Evolutionary conservation across 92 coral and sea anemone genomes (phyloP).

Genomic region (Isaurus tuberculatus): DNA sequence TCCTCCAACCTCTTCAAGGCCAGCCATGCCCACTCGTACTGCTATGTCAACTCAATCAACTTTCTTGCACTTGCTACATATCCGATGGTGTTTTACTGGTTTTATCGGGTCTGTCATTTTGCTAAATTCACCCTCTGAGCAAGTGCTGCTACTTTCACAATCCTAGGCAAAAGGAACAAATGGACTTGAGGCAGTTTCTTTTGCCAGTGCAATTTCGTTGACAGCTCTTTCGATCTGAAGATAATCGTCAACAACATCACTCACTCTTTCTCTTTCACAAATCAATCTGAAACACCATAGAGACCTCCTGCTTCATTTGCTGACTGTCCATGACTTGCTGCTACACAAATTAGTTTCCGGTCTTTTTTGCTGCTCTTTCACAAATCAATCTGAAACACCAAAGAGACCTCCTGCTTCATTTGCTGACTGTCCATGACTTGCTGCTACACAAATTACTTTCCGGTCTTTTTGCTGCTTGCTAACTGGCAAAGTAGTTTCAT

Average conservation of each 20-base stretch:
- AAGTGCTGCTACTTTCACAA: too few relatives aligned
- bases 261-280: conserved; percentile 29
- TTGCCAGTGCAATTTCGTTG: background rate
- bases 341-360: conserved; percentile 58
- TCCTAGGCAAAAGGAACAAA: conserved; percentile 21
- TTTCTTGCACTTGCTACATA: conserved; percentile 7
- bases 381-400: too few relatives aligned
- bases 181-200: conserved; percentile 6
- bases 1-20: background rate
- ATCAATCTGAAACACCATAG: too few relatives aligned
- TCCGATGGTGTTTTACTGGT: conserved; percentile 3
- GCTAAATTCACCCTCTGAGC: conserved; percentile 1
- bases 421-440: conserved; percentile 44
- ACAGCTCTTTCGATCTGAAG: conserved; percentile 21
- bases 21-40: conserved; percentile 3
- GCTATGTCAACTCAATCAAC: background rate
- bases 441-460: conserved; percentile 57
- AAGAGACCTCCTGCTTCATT: conserved; percentile 54
- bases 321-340: conserved; percentile 51
- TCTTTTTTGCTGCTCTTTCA: conserved; percentile 59
- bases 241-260: conserved; percentile 22
- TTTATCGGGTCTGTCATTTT: background rate
- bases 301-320: conserved; percentile 54
- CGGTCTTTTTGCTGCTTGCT: conserved; percentile 63
- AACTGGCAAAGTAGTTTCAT: conserved; percentile 41